Evolutionary conservation across 1,140 invertebrate species (phyloP).

Genomic region (Tetragonula clypearis): DNA sequence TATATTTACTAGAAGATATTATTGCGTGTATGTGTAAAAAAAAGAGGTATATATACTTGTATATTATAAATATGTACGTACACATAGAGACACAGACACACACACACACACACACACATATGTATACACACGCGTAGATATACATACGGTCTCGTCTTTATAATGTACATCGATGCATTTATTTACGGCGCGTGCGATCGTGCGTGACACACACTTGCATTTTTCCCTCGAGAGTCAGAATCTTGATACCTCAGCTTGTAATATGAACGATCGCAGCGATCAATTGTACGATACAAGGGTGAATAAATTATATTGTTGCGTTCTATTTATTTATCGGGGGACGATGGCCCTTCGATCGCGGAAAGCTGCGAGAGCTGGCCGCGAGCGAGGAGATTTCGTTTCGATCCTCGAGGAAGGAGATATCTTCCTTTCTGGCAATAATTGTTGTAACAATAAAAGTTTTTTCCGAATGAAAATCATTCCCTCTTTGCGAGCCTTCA

Average conservation of each 20-base stretch:
- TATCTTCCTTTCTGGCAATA: constrained; percentile 30
- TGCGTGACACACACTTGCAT: constrained; percentile 21
- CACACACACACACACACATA: background rate
- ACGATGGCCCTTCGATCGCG: background rate
- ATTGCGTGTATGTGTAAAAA: constrained; percentile 40
- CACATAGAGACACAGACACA: background rate
- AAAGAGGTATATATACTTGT: constrained; percentile 15
- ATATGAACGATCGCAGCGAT: constrained; percentile 25
- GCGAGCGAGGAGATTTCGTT: constrained; percentile 5
- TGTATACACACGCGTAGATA: background rate
- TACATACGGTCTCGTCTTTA: background rate
- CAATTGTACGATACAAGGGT: constrained; percentile 49
- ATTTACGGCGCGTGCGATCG: constrained; percentile 11
- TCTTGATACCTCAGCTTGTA: constrained; percentile 60
- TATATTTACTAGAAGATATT: constrained; percentile 43
- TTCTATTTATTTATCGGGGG: constrained; percentile 66
- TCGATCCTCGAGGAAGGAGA: background rate
- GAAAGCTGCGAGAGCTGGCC: background rate
- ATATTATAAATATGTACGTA: constrained; percentile 30
- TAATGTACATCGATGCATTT: constrained; percentile 40
- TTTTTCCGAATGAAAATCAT: constrained; percentile 26
- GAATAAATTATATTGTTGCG: constrained; percentile 70
- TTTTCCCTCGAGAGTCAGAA: constrained; percentile 23
- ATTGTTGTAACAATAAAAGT: constrained; percentile 49
- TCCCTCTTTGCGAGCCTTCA: background rate